phyloP scores from a whole-genome alignment of 2,888 invertebrate genomes.

The Leucophora obtusa region DNA sequence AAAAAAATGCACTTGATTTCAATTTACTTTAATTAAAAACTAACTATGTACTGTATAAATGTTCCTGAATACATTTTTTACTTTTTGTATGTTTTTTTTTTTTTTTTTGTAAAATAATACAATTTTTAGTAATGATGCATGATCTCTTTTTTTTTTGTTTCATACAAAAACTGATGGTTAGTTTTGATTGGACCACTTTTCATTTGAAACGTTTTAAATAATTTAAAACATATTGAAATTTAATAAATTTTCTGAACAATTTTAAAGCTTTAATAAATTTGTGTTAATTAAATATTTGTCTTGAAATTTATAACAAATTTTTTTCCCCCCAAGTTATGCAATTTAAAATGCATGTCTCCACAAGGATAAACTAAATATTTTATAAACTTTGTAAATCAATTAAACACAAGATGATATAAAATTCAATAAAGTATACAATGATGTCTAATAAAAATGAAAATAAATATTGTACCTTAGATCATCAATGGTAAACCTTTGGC shows the following conservation, averaged over 20 bases:
- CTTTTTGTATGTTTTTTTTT: not conserved
- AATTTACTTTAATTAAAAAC: conserved; percentile 58
- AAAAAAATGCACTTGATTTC: conserved; percentile 32
- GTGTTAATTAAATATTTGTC: too few species aligned
- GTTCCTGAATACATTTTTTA: conserved; percentile 14
- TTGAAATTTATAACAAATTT: not conserved
- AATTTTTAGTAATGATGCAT: not conserved
- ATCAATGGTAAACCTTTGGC: too few species aligned
- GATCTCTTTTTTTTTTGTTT: not conserved
- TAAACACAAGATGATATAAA: not conserved
- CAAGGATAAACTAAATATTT: conserved; percentile 6
- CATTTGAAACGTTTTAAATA: not conserved
- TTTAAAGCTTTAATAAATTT: not conserved
- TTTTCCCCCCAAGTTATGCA: not conserved
- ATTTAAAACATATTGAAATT: not conserved
- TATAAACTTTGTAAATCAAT: conserved; percentile 4
- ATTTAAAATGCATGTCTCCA: not conserved
- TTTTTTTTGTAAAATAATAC: not conserved
- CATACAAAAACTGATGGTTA: not conserved
- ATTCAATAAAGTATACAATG: conserved; percentile 6
- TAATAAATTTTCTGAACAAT: not conserved
- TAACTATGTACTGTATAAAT: conserved; percentile 47
- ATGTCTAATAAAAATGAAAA: not conserved
- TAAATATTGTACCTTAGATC: not conserved
- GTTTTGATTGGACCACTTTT: not conserved